These are phyloP conservation scores for Dendrolimus houi DNA, from an alignment of 2,888 invertebrate species.

Conservation along the genomic window DNA sequence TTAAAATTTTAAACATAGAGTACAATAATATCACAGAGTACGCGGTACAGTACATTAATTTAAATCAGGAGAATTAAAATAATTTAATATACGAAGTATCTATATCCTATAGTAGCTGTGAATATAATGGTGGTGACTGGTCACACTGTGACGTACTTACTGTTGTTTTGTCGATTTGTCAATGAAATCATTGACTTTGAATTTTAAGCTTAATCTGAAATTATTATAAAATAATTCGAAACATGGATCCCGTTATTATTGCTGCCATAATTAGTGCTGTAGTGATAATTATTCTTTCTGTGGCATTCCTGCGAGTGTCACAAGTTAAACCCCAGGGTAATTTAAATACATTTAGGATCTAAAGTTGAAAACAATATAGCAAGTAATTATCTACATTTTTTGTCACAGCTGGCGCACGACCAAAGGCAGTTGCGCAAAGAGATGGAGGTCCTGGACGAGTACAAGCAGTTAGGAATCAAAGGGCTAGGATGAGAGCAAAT, in stretches of 20 bases:
- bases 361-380: no score
- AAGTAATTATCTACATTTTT: conserved; percentile 2
- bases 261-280: conserved; percentile 60
- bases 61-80: no score
- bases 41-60: no score
- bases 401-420: conserved; percentile 40
- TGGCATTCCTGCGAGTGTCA: conserved; percentile 48
- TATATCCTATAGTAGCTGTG: no score
- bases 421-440: conserved; percentile 51
- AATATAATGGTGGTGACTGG: no score
- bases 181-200: no score
- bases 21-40: no score
- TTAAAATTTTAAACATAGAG: no score
- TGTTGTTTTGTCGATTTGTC: no score
- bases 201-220: no score
- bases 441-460: conserved; percentile 81
- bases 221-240: conserved; percentile 2
- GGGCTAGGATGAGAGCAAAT: conserved; percentile 79
- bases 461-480: conserved; percentile 83
- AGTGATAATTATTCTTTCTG: conserved; percentile 44
- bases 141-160: no score
- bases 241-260: conserved; percentile 63
- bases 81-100: no score
- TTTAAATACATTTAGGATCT: conserved; percentile 4
- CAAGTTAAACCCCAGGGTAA: conserved; percentile 51